phyloP scores from a whole-genome alignment of 2,888 invertebrate genomes.

The Empis livida region DNA sequence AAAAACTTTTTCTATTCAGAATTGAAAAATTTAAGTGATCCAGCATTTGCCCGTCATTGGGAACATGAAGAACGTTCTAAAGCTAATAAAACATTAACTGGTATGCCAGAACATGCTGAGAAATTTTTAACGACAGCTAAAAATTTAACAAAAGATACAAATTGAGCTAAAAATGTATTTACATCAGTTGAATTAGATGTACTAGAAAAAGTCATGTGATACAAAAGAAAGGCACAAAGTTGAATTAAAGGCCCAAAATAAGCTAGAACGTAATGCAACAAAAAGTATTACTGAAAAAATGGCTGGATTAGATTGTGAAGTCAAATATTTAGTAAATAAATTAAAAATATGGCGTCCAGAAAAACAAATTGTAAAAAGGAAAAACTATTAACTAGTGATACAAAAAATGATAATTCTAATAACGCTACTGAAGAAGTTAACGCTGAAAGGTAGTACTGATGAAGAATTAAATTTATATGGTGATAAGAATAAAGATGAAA shows the following conservation, averaged over 20 bases:
- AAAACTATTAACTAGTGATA: slow-evolving; percentile 12
- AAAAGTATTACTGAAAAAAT: slow-evolving; percentile 80
- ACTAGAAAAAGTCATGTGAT: slow-evolving; percentile 71
- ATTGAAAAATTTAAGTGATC: slow-evolving; percentile 57
- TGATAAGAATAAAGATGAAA: not conserved
- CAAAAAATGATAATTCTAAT: not conserved
- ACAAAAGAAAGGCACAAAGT: slow-evolving; percentile 57
- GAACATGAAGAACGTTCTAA: slow-evolving; percentile 86
- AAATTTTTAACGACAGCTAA: slow-evolving; percentile 68
- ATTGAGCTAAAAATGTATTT: slow-evolving; percentile 67
- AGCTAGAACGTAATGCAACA: slow-evolving; percentile 53
- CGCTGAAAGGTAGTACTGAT: not conserved
- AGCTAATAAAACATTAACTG: slow-evolving; percentile 64
- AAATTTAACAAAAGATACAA: slow-evolving; percentile 50
- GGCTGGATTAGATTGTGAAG: slow-evolving; percentile 74
- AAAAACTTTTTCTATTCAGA: slow-evolving; percentile 61
- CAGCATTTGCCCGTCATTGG: slow-evolving; percentile 66
- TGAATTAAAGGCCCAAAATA: slow-evolving; percentile 48
- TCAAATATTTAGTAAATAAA: slow-evolving; percentile 88
- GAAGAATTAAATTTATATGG: not conserved
- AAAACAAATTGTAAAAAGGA: slow-evolving; percentile 20
- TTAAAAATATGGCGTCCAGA: slow-evolving; percentile 77
- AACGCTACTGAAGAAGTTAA: slow-evolving; percentile 1
- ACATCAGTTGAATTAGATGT: slow-evolving; percentile 75
- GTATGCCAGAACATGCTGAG: slow-evolving; percentile 68